Evolutionary conservation across 2,113 vertebrate species (phyloP).

Genomic region (Cheirogaleus medius): DNA sequence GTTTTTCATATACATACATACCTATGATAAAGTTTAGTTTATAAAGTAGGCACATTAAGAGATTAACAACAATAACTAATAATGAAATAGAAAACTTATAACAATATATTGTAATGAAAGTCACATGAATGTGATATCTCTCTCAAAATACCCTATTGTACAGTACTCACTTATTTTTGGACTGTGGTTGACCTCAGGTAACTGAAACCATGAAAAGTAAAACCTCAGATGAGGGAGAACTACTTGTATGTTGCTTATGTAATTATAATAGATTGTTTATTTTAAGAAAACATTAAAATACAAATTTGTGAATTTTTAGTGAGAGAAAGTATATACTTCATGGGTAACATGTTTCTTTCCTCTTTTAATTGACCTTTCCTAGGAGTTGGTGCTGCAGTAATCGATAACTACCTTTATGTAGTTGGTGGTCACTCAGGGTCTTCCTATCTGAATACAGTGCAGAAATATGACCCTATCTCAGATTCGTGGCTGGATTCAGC

Average conservation of each 20-base stretch:
- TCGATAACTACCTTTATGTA: conserved; percentile 97
- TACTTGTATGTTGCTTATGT: background rate
- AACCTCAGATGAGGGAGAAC: background rate
- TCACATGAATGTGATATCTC: background rate
- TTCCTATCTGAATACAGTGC: conserved; percentile 97
- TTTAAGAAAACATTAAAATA: conserved; percentile 52
- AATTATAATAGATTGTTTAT: background rate
- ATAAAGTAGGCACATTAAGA: background rate
- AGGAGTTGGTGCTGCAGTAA: conserved; percentile 97
- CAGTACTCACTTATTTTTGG: background rate
- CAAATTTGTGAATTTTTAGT: background rate
- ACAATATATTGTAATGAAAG: background rate
- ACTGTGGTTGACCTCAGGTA: background rate
- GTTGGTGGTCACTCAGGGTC: conserved; percentile 98
- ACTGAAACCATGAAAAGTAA: background rate
- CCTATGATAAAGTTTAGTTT: background rate
- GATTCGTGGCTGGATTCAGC: conserved; percentile 97
- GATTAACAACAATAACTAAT: background rate
- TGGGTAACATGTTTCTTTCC: background rate
- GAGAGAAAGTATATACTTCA: background rate
- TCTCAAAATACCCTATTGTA: background rate
- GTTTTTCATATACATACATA: background rate
- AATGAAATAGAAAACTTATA: background rate
- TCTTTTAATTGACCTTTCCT: background rate
- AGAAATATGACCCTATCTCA: conserved; percentile 95